Base-by-base conservation (phyloP, 2,113 vertebrate species). In the Alexandromys fortis region DNA sequence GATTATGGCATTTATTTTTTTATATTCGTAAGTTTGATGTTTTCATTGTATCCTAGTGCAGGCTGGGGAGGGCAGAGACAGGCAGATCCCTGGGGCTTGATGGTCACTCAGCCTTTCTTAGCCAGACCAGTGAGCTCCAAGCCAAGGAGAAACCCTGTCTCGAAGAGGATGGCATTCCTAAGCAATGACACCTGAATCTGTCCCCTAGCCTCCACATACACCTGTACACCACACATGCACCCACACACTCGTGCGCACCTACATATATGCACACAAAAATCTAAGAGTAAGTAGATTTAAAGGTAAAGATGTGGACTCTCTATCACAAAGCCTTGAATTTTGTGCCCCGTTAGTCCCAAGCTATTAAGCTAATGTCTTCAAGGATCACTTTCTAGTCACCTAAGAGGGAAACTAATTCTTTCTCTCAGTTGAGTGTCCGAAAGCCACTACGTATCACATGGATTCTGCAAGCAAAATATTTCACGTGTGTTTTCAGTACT, bases 381-480 rank as follows among this genome's bases (percentile, higher is more conserved):
- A 85, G 85, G 12, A 77, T 70, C 70, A 33, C 81, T 88, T 92
- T 95, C 58, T 94, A 81, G 72, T 24, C 17, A 90, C 70, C 65
- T 86, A 38, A 87, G 85, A 90, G 65, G 90, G 47, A 90, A 94
- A 93, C n/a, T 45, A 21, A 11, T 17, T 67, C 83, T 92, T 67
- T 79, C 86, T 77, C 87, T 76, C n/a, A 16, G 5, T 77, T 85
- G 38, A 42, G 21, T 77, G 61, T 58, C 72, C 91, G 14, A 45
- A 95, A 90, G 35, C 47, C 30, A 83, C 52, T 91, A 89, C 81
- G 45, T 91, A 6, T 55, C 92, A 78, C 93, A 89, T 82, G n/a
- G 24, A 86, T 86, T 86, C 86, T 95, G 45, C 68, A 47, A 91
- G 28, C 90, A 81, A 94, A 90, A 86, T 91, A 47, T 90, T 89